Evolutionary conservation across 1,140 invertebrate species (phyloP).

Genomic region (Macrocentrus cingulum): DNA sequence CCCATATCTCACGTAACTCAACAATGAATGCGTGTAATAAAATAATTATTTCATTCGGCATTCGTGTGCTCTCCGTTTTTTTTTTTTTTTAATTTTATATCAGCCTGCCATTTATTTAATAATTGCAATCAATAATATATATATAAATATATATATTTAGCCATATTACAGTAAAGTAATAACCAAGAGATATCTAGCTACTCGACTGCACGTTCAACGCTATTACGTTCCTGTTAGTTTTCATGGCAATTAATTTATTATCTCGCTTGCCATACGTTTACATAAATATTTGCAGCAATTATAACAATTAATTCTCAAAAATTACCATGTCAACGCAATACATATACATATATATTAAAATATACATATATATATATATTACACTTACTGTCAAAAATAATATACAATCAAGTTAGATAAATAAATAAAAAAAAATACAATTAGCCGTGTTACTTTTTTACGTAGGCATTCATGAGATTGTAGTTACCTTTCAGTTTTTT

Average conservation of each 20-base stretch:
- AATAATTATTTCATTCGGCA: slow-evolving; percentile 5
- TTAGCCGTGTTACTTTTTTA: slow-evolving; percentile 42
- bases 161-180: slow-evolving; percentile 13
- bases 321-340: slow-evolving; percentile 12
- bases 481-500: slow-evolving; percentile 71
- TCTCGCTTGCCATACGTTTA: slow-evolving; percentile 7
- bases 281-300: slow-evolving; percentile 10
- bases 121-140: slow-evolving; percentile 16
- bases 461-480: slow-evolving; percentile 39
- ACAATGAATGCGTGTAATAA: neutral
- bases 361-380: slow-evolving; percentile 40
- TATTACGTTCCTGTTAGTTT: slow-evolving; percentile 1
- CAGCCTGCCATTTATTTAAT: slow-evolving; percentile 14
- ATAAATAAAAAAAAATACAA: slow-evolving; percentile 29
- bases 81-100: too few relatives aligned
- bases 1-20: slow-evolving; percentile 13
- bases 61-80: slow-evolving; percentile 24
- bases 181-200: slow-evolving; percentile 22
- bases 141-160: slow-evolving; percentile 11
- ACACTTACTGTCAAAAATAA: slow-evolving; percentile 26
- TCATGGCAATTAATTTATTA: slow-evolving; percentile 14
- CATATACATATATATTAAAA: slow-evolving; percentile 23
- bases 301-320: slow-evolving; percentile 7
- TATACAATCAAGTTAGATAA: slow-evolving; percentile 38
- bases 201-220: slow-evolving; percentile 15